Evolutionary conservation across 2,797 vertebrate genomes (phyloP), one percentile per base, ranked within the genome.

Genomic region (Eulemur coronatus): DNA sequence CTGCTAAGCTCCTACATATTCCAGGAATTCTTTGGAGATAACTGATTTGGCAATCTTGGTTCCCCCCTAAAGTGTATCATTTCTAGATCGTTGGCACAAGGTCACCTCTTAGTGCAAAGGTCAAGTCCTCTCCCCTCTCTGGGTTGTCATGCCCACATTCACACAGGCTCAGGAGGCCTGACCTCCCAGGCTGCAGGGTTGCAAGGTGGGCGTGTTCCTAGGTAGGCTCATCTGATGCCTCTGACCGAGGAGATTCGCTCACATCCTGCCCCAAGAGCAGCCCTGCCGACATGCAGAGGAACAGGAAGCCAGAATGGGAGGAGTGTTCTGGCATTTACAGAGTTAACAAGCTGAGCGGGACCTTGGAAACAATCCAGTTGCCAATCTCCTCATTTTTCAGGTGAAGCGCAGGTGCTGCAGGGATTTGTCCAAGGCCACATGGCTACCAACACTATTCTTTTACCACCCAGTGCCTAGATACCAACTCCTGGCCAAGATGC

Each of bases 31-130:
- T 35, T 52, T 26, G 57, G 63, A 89, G 75, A 35, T 48, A 38
- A 89, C 0, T 0, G 5, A 88, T 52, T 65, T 87, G 85, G 35
- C 10, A 61, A 26, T 79, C 35, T 89, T 92, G 84, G 57, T 35
- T 89, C 48, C 57, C 14, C 15, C 9, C 15, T 15, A 50, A 84
- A 94, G 50, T 18, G 41, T 85, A 13, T n/a, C n/a, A 70, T 48
- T 86, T 90, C 61, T 65, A 55, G n/a, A 80, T 87, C 52, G 35
- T 24, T 61, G 63, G 41, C 70, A 79, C 26, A 75, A 69, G 28
- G 79, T 84, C 10, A 1, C 38, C 3, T 38, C 67, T 41, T 26
- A 57, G 57, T 22, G 33, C 48, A 82, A 46, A 93, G 20, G n/a
- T 82, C 67, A 63, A 38, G 33, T 33, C 90, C 30, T 57, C n/a